Conservation (phyloP, 2,797 vertebrate species). For the Malacoctenus gilli region DNA sequence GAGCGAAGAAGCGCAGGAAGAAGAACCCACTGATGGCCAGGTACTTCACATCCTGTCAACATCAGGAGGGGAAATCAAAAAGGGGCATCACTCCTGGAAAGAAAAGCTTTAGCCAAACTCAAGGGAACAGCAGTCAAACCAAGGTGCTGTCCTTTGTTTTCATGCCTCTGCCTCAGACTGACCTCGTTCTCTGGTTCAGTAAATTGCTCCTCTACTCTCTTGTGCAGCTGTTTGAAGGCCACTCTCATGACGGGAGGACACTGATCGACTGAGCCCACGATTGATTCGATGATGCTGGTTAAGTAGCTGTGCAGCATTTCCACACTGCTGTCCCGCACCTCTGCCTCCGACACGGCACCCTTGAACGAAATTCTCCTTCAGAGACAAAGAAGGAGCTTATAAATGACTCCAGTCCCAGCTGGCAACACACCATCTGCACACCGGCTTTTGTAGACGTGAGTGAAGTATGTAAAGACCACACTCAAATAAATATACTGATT, state of each 20-base stretch:
- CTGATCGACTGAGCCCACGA: conserved; percentile 75
- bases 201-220: conserved; percentile 86
- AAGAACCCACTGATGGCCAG: conserved; percentile 91
- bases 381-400: conserved; percentile 13
- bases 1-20: conserved; percentile 91
- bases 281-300: conserved; percentile 76
- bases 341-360: conserved; percentile 79
- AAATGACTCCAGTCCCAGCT: conserved; percentile 19
- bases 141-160: background rate
- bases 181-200: conserved; percentile 85
- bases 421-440: too few relatives aligned
- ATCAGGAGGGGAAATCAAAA: background rate
- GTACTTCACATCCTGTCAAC: conserved; percentile 86
- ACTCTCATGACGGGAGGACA: conserved; percentile 87
- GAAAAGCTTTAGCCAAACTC: too few relatives aligned
- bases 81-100: too few relatives aligned
- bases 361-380: conserved; percentile 84
- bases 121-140: too few relatives aligned
- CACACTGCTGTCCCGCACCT: conserved; percentile 81
- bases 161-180: conserved; percentile 30
- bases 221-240: conserved; percentile 88
- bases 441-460: background rate
- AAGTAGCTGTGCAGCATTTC: conserved; percentile 78
- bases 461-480: background rate
- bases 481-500: background rate